Percentiles rank a stretch among this genome's conserved stretches.
Conservation (phyloP, 2,888 invertebrate species). For the Limnephilus lunatus region DNA sequence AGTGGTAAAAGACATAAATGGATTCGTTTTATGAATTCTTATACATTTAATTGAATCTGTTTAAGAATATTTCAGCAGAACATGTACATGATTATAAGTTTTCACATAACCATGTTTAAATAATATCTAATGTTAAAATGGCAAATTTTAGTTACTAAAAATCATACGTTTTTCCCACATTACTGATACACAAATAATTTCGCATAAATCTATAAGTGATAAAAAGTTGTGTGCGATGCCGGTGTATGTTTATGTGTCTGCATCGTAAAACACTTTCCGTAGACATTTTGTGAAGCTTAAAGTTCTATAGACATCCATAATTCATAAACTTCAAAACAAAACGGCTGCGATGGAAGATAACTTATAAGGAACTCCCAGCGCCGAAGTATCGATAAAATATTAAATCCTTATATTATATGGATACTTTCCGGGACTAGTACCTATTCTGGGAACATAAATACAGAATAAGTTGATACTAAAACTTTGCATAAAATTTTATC, state of each 20-base stretch:
- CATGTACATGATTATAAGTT: too few species aligned
- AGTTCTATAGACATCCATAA: slow-evolving; percentile 58
- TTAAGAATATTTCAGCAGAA: too few species aligned
- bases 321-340: slow-evolving; percentile 65
- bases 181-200: not conserved
- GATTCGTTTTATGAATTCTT: too few species aligned
- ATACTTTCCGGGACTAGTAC: not conserved
- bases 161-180: not conserved
- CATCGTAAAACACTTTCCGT: not conserved
- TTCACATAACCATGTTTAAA: too few species aligned
- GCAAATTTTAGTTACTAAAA: not conserved
- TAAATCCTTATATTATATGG: slow-evolving; percentile 25
- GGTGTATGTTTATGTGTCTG: not conserved
- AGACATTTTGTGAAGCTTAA: not conserved
- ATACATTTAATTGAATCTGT: too few species aligned
- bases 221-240: not conserved
- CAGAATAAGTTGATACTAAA: not conserved
- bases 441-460: not conserved
- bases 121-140: too few species aligned
- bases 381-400: slow-evolving; percentile 61
- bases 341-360: slow-evolving; percentile 60
- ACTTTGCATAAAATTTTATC: not conserved
- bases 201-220: not conserved
- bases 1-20: too few species aligned
- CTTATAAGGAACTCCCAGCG: slow-evolving; percentile 51